These are phyloP conservation scores for Bucco capensis DNA, from an alignment of 2,113 vertebrate species.

Conservation along the genomic window DNA sequence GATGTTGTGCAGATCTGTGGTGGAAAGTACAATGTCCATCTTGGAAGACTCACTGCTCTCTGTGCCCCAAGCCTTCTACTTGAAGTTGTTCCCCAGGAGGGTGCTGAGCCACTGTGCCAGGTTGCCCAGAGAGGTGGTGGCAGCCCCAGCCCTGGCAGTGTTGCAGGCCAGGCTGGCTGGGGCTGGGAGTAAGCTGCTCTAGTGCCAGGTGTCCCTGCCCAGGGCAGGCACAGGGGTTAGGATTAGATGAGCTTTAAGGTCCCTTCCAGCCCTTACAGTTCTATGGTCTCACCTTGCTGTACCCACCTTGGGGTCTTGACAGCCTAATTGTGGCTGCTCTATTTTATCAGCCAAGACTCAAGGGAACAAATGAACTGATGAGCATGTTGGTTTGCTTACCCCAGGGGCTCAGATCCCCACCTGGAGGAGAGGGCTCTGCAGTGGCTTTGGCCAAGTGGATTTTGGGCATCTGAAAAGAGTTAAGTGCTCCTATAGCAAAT, in stretches of 20 bases:
- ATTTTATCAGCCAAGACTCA: accelerated
- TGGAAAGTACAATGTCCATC: accelerated
- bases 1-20: accelerated
- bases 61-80: neutral
- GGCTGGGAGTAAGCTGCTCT: too few species aligned
- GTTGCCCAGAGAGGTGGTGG: too few species aligned
- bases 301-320: accelerated
- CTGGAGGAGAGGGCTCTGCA: neutral
- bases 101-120: too few species aligned
- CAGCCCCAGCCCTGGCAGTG: too few species aligned
- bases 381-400: neutral
- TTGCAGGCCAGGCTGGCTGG: too few species aligned
- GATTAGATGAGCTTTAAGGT: too few species aligned
- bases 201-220: too few species aligned
- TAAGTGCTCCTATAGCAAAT: neutral
- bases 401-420: accelerated
- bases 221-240: too few species aligned
- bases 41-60: neutral
- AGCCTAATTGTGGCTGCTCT: neutral
- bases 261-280: too few species aligned
- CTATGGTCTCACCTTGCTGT: neutral
- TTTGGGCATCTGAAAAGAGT: neutral
- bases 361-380: neutral
- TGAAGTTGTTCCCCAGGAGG: too few species aligned
- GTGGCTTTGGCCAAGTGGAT: accelerated